A percentile compares a stretch with the other conserved stretches of the same genome.
Conservation (phyloP, 2,113 vertebrate genomes). For the Siphamia tubifer region DNA sequence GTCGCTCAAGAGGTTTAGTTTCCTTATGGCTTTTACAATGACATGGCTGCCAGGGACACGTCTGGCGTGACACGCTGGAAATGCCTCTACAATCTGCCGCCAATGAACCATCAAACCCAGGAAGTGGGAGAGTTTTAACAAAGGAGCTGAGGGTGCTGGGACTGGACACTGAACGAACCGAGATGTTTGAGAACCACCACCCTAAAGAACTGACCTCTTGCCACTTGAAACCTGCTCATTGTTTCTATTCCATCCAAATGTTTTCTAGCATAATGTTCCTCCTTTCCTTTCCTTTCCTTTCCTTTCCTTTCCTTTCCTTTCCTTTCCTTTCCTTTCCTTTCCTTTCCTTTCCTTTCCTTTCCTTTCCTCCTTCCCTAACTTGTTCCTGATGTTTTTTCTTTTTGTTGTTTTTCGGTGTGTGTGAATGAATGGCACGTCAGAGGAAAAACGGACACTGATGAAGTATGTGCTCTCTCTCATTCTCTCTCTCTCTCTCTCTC, state of each 20-base stretch:
- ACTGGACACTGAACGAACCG: constrained; percentile 27
- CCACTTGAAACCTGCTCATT: constrained; percentile 74
- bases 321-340: background rate
- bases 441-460: constrained; percentile 27
- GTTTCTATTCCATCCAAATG: constrained; percentile 71
- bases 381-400: constrained; percentile 5
- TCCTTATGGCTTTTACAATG: constrained; percentile 40
- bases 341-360: background rate
- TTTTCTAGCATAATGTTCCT: constrained; percentile 55
- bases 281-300: background rate
- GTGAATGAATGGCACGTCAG: constrained; percentile 26
- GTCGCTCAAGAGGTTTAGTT: background rate
- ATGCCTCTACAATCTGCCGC: constrained; percentile 41
- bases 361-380: background rate
- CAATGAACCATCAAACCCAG: constrained; percentile 43
- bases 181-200: constrained; percentile 46
- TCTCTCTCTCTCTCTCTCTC: too few species aligned
- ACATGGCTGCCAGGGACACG: constrained; percentile 47
- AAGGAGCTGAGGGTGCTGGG: constrained; percentile 51
- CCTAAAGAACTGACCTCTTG: constrained; percentile 66
- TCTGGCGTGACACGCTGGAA: constrained; percentile 41
- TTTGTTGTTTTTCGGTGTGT: too few species aligned
- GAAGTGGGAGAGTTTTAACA: constrained; percentile 52
- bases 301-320: background rate
- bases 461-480: constrained; percentile 28